Evolutionary conservation across 2,113 vertebrate species (phyloP).

Genomic region (Lamprologus ornatipinnis): DNA sequence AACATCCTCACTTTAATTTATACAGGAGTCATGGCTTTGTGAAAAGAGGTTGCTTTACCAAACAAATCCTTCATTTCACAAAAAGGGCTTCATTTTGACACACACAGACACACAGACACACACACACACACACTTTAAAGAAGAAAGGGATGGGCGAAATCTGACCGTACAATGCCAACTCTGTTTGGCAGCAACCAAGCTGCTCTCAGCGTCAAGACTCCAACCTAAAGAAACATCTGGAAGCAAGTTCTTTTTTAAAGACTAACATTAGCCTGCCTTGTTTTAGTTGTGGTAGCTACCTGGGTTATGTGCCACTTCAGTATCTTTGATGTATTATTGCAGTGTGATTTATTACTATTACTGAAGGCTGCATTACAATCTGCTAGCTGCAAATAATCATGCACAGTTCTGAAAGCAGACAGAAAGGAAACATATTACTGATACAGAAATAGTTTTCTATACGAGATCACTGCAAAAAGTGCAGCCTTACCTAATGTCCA

Average conservation of each 20-base stretch:
- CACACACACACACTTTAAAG: no score
- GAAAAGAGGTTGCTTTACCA: background rate
- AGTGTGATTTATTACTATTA: no score
- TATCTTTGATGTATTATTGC: no score
- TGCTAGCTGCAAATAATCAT: no score
- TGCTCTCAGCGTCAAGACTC: background rate
- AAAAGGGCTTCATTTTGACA: background rate
- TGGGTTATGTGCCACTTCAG: no score
- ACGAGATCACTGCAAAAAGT: no score
- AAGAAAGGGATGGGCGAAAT: background rate
- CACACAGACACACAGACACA: no score
- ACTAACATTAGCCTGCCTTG: background rate
- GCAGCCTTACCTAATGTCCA: no score
- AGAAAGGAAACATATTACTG: no score
- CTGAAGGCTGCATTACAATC: no score
- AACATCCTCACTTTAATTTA: background rate
- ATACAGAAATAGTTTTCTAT: no score
- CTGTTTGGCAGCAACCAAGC: background rate
- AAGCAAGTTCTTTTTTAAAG: background rate
- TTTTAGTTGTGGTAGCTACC: background rate
- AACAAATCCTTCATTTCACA: background rate
- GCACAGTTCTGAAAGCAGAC: no score
- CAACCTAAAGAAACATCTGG: background rate
- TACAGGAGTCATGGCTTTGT: background rate
- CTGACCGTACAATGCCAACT: background rate